Evolutionary conservation across 2,113 vertebrate species (phyloP), one percentile per base, ranked within the genome.

Genomic region (Pterophyllum scalare): DNA sequence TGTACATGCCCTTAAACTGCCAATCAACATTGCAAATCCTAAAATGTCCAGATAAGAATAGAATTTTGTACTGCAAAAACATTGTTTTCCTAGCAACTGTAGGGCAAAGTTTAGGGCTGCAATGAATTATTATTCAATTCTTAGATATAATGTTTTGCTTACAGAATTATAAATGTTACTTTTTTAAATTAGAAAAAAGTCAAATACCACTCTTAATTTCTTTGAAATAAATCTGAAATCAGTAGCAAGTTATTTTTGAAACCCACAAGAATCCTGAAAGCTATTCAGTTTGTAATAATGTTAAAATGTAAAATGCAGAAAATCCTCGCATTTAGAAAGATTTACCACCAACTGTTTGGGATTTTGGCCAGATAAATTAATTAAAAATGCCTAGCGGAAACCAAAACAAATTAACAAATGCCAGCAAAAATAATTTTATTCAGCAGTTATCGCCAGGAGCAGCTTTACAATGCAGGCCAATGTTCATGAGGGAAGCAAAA

Each of bases 401-500:
- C 7, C 67, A 70, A 76, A 77, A 52, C 19, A 54, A 28, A 80
- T 74, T 57, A 9, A 57, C 1, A 62, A 56, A 83, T 40, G 22
- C 14, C 43, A 70, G 38, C 7, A 62, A 54, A 54, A 74, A 80
- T 77, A 3, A 43, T 77, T 67, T 24, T 33, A 40, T 74, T 75
- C 43, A 52, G 26, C 12, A 22, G 24, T 20, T 49, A 70, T 52
- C 33, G 22, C 14, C 33, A 62, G 35, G 17, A 61, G 15, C 5
- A 6, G 6, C 33, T n/a, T 35, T 19, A 24, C 59, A 87, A 83
- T 28, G 40, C 58, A 26, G 38, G 19, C 59, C 20, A 7, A 88
- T 64, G 82, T 79, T 86, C 19, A 84, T 81, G 33, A 3, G 13
- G 40, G 77, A 40, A 46, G 74, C 35, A 80, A 88, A 83, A 28